Conservation (phyloP, 2,888 invertebrate species). For the Hipparchia semele region DNA sequence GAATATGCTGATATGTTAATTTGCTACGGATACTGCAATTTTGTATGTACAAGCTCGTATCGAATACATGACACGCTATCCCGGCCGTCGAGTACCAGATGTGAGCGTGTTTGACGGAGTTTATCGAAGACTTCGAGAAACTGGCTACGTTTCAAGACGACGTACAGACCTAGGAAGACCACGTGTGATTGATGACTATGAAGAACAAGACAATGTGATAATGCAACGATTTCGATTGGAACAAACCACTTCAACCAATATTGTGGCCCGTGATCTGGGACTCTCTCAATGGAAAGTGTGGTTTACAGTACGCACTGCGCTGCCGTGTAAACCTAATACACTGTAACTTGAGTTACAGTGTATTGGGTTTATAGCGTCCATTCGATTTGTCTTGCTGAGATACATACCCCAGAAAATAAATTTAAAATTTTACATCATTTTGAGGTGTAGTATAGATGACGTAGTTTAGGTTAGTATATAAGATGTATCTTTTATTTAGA, state of each 20-base stretch:
- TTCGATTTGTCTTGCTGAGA: no score
- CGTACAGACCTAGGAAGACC: slow-evolving; percentile 43
- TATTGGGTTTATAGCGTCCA: no score
- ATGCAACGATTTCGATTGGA: slow-evolving; percentile 34
- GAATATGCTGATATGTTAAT: slow-evolving; percentile 42
- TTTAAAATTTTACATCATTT: no score
- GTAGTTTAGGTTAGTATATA: no score
- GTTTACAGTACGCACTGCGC: no score
- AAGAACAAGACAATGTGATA: slow-evolving; percentile 36
- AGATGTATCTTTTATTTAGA: no score
- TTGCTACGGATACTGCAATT: slow-evolving; percentile 41
- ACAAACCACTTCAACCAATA: slow-evolving; percentile 26
- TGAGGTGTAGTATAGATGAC: no score
- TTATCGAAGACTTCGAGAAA: slow-evolving; percentile 44
- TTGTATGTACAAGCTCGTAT: slow-evolving; percentile 38
- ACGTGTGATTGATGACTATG: slow-evolving; percentile 38
- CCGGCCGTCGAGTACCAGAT: slow-evolving; percentile 43
- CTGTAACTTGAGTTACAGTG: no score
- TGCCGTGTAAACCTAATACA: no score
- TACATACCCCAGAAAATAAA: no score
- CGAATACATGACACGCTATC: slow-evolving; percentile 43
- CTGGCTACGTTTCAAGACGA: slow-evolving; percentile 44
- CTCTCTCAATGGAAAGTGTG: no score
- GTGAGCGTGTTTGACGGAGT: slow-evolving; percentile 42
- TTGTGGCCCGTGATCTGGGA: no score